These are phyloP conservation scores for Agonopterix alstromeriana DNA, from an alignment of 2,888 invertebrate genomes.

Conservation along the genomic window DNA sequence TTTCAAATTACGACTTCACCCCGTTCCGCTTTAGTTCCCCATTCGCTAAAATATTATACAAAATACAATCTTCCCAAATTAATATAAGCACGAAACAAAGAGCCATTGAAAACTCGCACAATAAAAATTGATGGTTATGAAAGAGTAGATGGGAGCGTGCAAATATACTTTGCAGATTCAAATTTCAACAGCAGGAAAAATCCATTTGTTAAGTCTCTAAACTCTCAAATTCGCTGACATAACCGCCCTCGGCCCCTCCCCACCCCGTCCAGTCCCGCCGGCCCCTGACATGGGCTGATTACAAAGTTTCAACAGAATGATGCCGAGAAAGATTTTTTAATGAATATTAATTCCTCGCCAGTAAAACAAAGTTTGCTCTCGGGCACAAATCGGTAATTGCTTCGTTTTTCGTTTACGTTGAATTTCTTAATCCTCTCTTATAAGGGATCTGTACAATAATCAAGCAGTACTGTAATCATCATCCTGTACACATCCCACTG, in stretches of 20 bases:
- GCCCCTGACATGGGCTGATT: conserved; percentile 54
- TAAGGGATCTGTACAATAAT: not conserved
- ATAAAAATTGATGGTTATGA: conserved; percentile 24
- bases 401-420: conserved; percentile 52
- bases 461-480: too few species aligned
- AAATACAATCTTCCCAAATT: conserved; percentile 18
- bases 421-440: conserved; percentile 28
- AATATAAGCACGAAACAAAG: not conserved
- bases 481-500: too few species aligned
- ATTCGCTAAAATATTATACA: conserved; percentile 38
- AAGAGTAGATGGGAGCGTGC: conserved; percentile 25
- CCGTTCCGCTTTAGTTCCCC: conserved; percentile 27
- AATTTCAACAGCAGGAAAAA: conserved; percentile 51
- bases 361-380: conserved; percentile 68
- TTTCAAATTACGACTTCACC: conserved; percentile 39
- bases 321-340: conserved; percentile 69
- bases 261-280: conserved; percentile 10
- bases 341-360: conserved; percentile 72
- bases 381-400: conserved; percentile 62
- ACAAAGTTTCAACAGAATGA: conserved; percentile 69
- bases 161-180: conserved; percentile 28
- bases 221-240: conserved; percentile 61
- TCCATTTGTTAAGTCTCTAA: conserved; percentile 51
- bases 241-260: conserved; percentile 17
- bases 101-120: conserved; percentile 8